These are phyloP conservation scores for Drepanosiphum platanoidis DNA, from an alignment of 2,888 invertebrate genomes.

Conservation along the genomic window DNA sequence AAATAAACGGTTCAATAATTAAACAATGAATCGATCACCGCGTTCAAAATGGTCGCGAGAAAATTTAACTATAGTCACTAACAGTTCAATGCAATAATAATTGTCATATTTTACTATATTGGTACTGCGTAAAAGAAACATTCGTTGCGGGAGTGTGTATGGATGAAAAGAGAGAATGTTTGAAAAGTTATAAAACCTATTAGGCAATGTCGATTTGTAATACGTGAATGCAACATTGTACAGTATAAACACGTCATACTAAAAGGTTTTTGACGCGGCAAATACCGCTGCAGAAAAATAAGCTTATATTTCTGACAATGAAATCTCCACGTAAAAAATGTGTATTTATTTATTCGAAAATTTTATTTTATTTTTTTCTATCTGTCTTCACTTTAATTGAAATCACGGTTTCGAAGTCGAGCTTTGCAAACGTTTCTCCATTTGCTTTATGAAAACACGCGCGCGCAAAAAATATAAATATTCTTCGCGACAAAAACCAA, in stretches of 20 bases:
- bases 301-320: neutral
- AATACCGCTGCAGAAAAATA: neutral
- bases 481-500: neutral
- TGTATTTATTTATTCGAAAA: neutral
- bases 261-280: neutral
- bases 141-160: neutral
- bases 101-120: too few relatives aligned
- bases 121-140: neutral
- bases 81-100: neutral
- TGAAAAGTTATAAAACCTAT: neutral
- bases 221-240: neutral
- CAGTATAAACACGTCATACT: neutral
- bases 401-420: neutral
- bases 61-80: neutral
- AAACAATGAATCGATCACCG: neutral
- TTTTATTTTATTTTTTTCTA: too few relatives aligned
- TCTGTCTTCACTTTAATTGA: too few relatives aligned
- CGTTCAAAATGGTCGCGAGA: neutral
- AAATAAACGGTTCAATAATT: neutral
- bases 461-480: neutral
- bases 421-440: neutral
- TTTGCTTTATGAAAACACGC: neutral
- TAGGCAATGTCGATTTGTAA: neutral
- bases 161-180: neutral
- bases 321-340: neutral